Evolutionary conservation across 2,888 invertebrate genomes (phyloP), one percentile per base, ranked within the genome.

Genomic region (Luperina nickerlii): DNA sequence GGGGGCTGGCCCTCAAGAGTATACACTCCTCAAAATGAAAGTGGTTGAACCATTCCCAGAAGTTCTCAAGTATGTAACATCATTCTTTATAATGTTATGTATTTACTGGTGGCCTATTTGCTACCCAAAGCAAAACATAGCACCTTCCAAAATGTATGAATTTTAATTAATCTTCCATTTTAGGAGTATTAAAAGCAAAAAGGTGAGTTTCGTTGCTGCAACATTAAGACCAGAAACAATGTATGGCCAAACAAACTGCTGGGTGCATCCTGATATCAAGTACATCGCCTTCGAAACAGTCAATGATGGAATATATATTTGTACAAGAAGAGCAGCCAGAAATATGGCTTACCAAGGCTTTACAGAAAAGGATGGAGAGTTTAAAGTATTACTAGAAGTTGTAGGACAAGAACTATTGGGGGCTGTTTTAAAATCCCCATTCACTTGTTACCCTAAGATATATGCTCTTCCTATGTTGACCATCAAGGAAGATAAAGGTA

Each of bases 191-290:
- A 91, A 96, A 86, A 96, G 96, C 71, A 97, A 97, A 92, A 94
- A 97, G 81, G 97, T 99, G n/a, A 99, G 96, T 93, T 97, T 99
- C 82, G 99, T 99, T 20, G 99, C 99, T 32, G 99, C 99, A 15
- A 99, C 99, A 9, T 96, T 99, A n/a, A 97, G 99, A 81, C 99
- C 99, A 1, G 99, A 99, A 97, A 99, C 99, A 1, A 99, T 99
- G 99, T 99, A 99, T 93, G 99, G 99, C 0, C 99, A 99, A 97
- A 99, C 99, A 0, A 99, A 99, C 94, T 99, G 99, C 94, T 99
- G 99, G 99, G 95, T 99, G 7, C 98, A 98, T 92, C 99, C 99
- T 0, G 99, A 99, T 92, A 98, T 99, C 93, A 98, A 98, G 87
- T 99, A 99, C 93, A 98, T 99, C 86, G 99, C 98, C 1, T 98